Base-by-base conservation (phyloP, 2,888 invertebrate species). In the Polylopha cassiicola region DNA sequence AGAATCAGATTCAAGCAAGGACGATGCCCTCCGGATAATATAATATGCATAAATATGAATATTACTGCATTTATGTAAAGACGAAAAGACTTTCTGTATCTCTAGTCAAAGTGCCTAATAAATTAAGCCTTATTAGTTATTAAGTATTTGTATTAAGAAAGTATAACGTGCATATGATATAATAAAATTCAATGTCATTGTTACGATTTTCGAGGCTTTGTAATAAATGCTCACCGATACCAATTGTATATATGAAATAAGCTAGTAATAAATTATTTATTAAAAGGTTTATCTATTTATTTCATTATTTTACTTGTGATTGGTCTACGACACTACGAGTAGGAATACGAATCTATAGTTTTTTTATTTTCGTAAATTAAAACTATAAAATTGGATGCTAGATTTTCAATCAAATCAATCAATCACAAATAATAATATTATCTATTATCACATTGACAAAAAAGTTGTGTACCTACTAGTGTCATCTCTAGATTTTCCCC, bases 71-170 rank as follows among this genome's bases (percentile, higher is more conserved):
- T 68, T 64, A 63, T 66, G 72, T 73, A 65, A 68, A 71, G 61
- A 76, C 76, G 66, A 75, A 77, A 75, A 84, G 81, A 84, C 84
- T 84, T 67, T 74, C 51, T 66, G 70, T 72, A 65, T 69, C 65
- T 85, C 85, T 85, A 85, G 85, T 85, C 85, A 85, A 75, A 68
- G 84, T 84, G 84, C 81, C 81, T 82, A 73, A 58, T 37, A 51
- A 47, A 51, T 53, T 61, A 67, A 55, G 47, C 48, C 38, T 33
- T 58, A 60, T 61, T 48, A 45, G 39, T 47, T 57, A 55, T 49
- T 41, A 39, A 45, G 44, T 43, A 46, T 37, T 42, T 37, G 21
- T 11, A 7, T 21, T 26, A 37, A 37, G 17, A 27, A 17, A 11
- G 26, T 21, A 14, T 18, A 24, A 33, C 29, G 17, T 33, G 22